phyloP scores from a whole-genome alignment of 2,113 vertebrate species.

The Aythya baeri region DNA sequence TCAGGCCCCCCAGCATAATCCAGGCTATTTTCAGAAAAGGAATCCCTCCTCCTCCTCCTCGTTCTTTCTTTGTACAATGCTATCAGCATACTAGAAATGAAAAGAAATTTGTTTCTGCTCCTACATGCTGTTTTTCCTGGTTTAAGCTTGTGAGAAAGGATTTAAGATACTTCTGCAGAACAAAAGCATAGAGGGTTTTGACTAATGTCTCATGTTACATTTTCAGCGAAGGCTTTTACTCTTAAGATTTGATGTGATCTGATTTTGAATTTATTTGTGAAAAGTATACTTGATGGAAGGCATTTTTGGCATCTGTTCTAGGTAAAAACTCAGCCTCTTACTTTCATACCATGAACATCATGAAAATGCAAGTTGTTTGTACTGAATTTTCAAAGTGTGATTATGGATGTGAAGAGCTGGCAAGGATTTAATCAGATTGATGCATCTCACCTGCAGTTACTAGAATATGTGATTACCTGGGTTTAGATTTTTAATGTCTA shows the following conservation, averaged over 20 bases:
- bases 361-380: background rate
- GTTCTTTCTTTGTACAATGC: background rate
- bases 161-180: background rate
- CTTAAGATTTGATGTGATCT: background rate
- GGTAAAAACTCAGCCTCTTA: background rate
- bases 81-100: constrained; percentile 39
- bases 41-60: background rate
- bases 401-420: background rate
- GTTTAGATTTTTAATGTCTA: background rate
- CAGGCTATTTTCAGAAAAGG: constrained; percentile 49
- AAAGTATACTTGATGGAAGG: background rate
- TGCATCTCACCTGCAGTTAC: background rate
- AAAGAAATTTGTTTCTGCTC: constrained; percentile 28
- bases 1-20: background rate
- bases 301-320: background rate
- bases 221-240: background rate
- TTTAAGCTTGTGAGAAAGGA: background rate
- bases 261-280: background rate
- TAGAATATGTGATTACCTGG: background rate
- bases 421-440: background rate
- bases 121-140: background rate
- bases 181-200: background rate
- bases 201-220: background rate
- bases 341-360: background rate
- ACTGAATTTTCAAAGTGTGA: background rate